Evolutionary conservation across 2,113 vertebrate species (phyloP), one percentile per base, ranked within the genome.

Genomic region (Gracilinanus agilis): DNA sequence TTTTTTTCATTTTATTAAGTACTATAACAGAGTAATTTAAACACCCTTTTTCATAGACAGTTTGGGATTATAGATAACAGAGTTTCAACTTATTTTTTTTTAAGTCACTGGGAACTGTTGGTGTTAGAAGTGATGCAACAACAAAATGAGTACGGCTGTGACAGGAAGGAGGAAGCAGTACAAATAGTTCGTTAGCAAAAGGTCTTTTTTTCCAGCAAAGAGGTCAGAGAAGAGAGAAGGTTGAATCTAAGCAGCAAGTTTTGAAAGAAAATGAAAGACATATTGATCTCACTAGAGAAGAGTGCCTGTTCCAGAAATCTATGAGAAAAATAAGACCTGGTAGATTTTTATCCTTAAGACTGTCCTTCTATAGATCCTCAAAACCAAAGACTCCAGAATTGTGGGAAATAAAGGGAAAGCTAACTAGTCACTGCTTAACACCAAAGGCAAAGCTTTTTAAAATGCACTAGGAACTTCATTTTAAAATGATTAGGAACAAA

Each of bases 371-470:
- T 98, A 98, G 89, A 98, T 97, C 98, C 98, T 98, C 97, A 98
- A 98, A 98, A 98, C 98, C 98, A 99, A 99, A 99, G 98, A 99
- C 93, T 98, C 97, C 98, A 98, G 97, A 98, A 98, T 98, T 96
- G 96, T 97, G 98, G 96, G 92, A 98, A 88, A 94, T 97, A 95
- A 98, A 95, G 95, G 94, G 93, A 98, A 95, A 95, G 94, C 95
- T 96, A 92, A 44, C 75, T 96, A 91, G 96, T 98, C 96, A 97
- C 97, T 98, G 98, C 98, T 98, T 98, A 97, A 99, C 98, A 99
- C 98, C 98, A 99, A 99, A 99, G 98, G 98, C 98, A 98, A 98
- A 97, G 89, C 96, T 98, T 98, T 98, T 97, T 96, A 96, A 98
- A 98, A 98, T 98, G 98, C 98, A 98, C 98, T 98, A 98, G 97